Percentiles rank a stretch among this genome's conserved stretches.
Conservation (phyloP, 2,888 invertebrate species). For the Anarsia innoxiella region DNA sequence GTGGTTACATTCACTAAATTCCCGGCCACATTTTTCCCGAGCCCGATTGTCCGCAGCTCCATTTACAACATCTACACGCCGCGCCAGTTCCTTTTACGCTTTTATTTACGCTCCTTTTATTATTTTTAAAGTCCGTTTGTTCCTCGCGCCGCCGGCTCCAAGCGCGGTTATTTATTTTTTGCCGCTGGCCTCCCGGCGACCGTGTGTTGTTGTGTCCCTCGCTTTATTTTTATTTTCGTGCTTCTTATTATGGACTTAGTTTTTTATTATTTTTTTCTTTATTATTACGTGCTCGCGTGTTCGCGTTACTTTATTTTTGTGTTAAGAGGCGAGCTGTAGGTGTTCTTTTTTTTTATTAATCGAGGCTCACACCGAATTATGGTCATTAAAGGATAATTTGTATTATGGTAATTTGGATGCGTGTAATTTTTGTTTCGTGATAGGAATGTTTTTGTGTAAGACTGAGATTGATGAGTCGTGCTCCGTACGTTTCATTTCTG, state of each 20-base stretch:
- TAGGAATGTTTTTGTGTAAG: constrained; percentile 59
- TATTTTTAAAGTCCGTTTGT: constrained; percentile 74
- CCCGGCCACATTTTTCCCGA: constrained; percentile 67
- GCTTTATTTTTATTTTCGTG: constrained; percentile 73
- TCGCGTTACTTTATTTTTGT: constrained; percentile 70
- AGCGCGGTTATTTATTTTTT: constrained; percentile 72
- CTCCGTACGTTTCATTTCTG: constrained; percentile 26
- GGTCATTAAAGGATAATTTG: constrained; percentile 75
- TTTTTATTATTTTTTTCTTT: constrained; percentile 51
- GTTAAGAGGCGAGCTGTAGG: constrained; percentile 68
- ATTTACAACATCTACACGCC: constrained; percentile 74
- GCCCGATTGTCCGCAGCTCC: constrained; percentile 72
- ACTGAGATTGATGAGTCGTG: constrained; percentile 55
- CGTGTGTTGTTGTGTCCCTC: constrained; percentile 73
- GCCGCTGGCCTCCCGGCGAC: constrained; percentile 71
- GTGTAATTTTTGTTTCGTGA: constrained; percentile 72
- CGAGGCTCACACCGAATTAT: constrained; percentile 71
- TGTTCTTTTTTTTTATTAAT: constrained; percentile 60
- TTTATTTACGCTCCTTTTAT: constrained; percentile 75
- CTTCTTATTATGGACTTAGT: constrained; percentile 73
- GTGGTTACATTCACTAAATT: constrained; percentile 71
- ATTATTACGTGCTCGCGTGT: constrained; percentile 72
- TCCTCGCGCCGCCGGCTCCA: constrained; percentile 71
- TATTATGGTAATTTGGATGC: constrained; percentile 74
- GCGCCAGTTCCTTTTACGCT: constrained; percentile 74